phyloP scores from a whole-genome alignment of 2,113 vertebrate species.

The Anoura caudifer region DNA sequence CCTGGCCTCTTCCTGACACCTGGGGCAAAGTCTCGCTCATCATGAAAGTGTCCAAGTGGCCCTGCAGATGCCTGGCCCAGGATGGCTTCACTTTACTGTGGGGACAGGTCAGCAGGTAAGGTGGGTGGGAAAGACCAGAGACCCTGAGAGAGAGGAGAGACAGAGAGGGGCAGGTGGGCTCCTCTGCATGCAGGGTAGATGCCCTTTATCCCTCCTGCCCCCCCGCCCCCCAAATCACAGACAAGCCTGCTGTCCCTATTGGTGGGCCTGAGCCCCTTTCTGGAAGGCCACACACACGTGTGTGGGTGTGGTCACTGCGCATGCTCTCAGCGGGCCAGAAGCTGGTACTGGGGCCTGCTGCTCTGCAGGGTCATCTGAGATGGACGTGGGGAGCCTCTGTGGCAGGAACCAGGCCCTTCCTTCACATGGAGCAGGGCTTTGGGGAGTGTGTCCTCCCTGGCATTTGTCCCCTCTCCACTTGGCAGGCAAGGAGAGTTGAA shows the following conservation, averaged over 20 bases:
- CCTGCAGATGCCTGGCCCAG: background rate
- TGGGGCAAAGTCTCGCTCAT: background rate
- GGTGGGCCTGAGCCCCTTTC: background rate
- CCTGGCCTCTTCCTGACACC: background rate
- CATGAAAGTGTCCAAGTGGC: too few species aligned
- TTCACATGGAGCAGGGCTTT: background rate
- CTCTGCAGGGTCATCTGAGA: background rate
- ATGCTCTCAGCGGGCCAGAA: rapidly evolving
- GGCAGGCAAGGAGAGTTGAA: background rate
- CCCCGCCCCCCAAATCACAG: background rate
- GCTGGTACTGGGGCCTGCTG: background rate
- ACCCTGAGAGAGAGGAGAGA: background rate
- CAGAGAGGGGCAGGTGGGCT: background rate
- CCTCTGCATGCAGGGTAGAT: background rate
- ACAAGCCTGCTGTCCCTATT: background rate
- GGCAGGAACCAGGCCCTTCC: background rate
- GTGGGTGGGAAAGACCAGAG: background rate
- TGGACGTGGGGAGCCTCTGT: background rate
- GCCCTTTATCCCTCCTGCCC: rapidly evolving
- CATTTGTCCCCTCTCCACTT: background rate
- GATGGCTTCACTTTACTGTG: too few species aligned
- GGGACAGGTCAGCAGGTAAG: background rate
- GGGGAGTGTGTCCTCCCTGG: background rate
- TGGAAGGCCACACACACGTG: background rate
- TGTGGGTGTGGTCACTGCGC: rapidly evolving